Base-by-base conservation (phyloP, 2,888 invertebrate genomes). In the Elysia crispata region DNA sequence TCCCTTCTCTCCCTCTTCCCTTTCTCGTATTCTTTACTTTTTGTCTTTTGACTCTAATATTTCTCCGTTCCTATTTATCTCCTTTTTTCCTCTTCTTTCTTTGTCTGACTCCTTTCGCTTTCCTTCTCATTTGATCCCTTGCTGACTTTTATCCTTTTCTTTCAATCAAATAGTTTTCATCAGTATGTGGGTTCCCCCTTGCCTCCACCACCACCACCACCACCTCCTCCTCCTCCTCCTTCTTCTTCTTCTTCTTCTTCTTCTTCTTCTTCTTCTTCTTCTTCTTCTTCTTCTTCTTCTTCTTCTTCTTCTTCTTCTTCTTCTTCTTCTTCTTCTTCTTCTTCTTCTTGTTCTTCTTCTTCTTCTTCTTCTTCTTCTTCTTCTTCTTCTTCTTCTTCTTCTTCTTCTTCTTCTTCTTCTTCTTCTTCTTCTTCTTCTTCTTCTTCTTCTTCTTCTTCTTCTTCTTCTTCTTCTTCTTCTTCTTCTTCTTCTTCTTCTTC, bases 371-470 rank as follows among this genome's bases (percentile, higher is more conserved):
- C 3, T 41, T 41, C 41, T 41, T 41, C 5, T 41, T 41, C 41
- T 41, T 41, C 5, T 41, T 41, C 41, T 41, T 41, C 11, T 41
- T 41, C 5, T 41, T 41, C 41, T 41, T 41, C 5, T 41, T 41
- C 41, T 41, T n/a, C 18, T 62, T n/a, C n/a, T 76, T 33, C 8
- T n/a, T 33, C 64, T 64, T 62, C 3, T 62, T 23, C 50, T 72
- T 50, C 50, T 72, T 76, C 60, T 64, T 62, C 33, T 62, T 62
- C 31, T 62, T 41, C 23, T 62, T 74, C 60, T 60, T 25, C 49
- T 20, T 76, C n/a, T 41, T 64, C 64, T 64, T 41, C 64, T 62
- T 62, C 30, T 64, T 62, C 33, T 62, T 31, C 5, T 57, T 64
- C 18, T 33, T 30, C 41, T 30, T 41, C 76, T 41, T 28, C 57